Evolutionary conservation across 2,888 invertebrate species (phyloP).

Genomic region (Rhagophthalmus giganteus): DNA sequence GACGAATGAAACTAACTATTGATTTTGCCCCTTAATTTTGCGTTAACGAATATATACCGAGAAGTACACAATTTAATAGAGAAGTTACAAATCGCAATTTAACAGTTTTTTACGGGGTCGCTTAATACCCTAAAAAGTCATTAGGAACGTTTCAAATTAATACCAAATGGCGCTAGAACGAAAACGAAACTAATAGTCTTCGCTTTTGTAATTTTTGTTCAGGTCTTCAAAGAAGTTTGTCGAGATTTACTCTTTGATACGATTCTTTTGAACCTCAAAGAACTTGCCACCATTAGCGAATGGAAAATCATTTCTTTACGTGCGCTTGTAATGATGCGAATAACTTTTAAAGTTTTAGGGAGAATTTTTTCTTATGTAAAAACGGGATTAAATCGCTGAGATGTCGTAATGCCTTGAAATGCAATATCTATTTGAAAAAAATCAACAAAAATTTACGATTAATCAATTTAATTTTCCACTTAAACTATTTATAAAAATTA

Average conservation of each 20-base stretch:
- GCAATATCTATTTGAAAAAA: too few species aligned
- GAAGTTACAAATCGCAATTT: slow-evolving; percentile 19
- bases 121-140: slow-evolving; percentile 18
- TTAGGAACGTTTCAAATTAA: slow-evolving; percentile 23
- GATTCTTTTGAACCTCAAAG: slow-evolving; percentile 24
- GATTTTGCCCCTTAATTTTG: slow-evolving; percentile 30
- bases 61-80: slow-evolving; percentile 19
- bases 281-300: slow-evolving; percentile 21
- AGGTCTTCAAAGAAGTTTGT: slow-evolving; percentile 20
- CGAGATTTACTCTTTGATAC: slow-evolving; percentile 25
- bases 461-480: neutral
- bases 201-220: slow-evolving; percentile 18
- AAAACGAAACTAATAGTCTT: slow-evolving; percentile 23
- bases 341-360: neutral
- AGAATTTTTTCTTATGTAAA: neutral
- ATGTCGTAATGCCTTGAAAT: too few species aligned
- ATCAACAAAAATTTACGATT: too few species aligned
- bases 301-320: slow-evolving; percentile 17
- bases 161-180: slow-evolving; percentile 8
- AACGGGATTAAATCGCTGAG: too few species aligned
- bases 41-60: slow-evolving; percentile 14
- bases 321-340: slow-evolving; percentile 11
- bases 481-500: neutral
- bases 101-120: slow-evolving; percentile 9
- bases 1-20: slow-evolving; percentile 24